A percentile compares a stretch with the other conserved stretches of the same genome.
These are phyloP conservation scores for Astropecten irregularis DNA, from an alignment of 53 echinoderm and acorn worm genomes.

Conservation along the genomic window DNA sequence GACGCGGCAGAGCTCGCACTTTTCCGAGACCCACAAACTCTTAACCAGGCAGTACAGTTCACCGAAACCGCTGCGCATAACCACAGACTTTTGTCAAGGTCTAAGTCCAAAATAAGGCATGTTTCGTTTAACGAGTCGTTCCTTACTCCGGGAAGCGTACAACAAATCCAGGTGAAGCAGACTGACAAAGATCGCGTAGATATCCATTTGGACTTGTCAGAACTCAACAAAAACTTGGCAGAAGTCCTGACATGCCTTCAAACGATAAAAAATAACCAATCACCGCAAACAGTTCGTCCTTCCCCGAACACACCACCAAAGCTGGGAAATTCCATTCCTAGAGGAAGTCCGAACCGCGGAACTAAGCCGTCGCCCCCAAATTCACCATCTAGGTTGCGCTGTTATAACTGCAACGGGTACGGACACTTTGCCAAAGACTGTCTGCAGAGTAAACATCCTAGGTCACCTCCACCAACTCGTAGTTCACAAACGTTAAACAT, in stretches of 20 bases:
- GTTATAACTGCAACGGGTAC: slow-evolving; percentile 14
- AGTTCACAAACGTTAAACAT: background rate
- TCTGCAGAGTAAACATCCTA: background rate
- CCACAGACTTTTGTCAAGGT: background rate
- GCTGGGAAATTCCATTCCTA: no score
- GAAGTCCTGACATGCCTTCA: background rate
- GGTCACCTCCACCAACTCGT: background rate
- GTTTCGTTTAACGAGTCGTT: background rate
- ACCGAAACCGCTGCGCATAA: background rate
- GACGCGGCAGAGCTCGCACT: background rate
- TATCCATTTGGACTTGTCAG: background rate
- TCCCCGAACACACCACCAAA: no score
- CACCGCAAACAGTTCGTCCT: no score
- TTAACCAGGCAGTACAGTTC: background rate
- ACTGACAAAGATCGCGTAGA: no score
- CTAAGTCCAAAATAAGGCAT: background rate
- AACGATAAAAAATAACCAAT: no score
- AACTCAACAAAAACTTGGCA: background rate
- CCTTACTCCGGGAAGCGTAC: no score
- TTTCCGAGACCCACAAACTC: background rate
- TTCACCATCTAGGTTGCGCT: slow-evolving; percentile 8
- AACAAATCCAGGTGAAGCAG: no score
- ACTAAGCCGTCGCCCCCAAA: background rate
- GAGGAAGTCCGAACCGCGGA: background rate
- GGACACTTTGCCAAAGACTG: slow-evolving; percentile 23